phyloP scores from a whole-genome alignment of 2,113 vertebrate genomes.

The Phoenicopterus ruber region DNA sequence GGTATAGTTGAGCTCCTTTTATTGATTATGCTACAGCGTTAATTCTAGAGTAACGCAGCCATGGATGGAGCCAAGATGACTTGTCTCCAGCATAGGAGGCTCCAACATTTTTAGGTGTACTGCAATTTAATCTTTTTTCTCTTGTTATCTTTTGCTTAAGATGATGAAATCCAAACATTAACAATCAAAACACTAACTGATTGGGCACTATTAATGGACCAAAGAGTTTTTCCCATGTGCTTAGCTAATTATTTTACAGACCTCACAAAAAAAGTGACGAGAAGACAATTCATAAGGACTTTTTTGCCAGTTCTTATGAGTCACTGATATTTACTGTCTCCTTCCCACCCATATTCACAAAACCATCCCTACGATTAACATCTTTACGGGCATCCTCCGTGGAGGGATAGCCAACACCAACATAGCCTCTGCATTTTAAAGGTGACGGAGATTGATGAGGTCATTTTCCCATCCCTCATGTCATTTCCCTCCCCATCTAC shows the following conservation, averaged over 20 bases:
- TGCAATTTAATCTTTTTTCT: background rate
- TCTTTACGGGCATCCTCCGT: background rate
- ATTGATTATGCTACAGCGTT: background rate
- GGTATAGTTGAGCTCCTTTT: background rate
- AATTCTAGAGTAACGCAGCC: background rate
- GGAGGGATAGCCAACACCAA: slow-evolving; percentile 11
- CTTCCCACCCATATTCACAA: background rate
- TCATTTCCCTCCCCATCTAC: slow-evolving; percentile 2
- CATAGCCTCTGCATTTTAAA: background rate
- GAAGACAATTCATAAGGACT: background rate
- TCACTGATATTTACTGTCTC: background rate
- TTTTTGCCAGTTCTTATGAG: background rate
- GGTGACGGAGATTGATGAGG: slow-evolving; percentile 35
- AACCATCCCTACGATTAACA: background rate
- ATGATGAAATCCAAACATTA: background rate
- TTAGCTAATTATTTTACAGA: background rate
- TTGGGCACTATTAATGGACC: background rate
- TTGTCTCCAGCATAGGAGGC: background rate
- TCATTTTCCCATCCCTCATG: slow-evolving; percentile 24
- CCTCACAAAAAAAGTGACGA: background rate
- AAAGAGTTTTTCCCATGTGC: background rate
- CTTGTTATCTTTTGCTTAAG: background rate
- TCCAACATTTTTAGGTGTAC: background rate
- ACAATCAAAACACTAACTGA: background rate
- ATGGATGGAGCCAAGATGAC: slow-evolving; percentile 1